A percentile compares a stretch with the other conserved stretches of the same genome.
Conservation (phyloP, 2,797 vertebrate genomes). For the Anisognathus igniventris region DNA sequence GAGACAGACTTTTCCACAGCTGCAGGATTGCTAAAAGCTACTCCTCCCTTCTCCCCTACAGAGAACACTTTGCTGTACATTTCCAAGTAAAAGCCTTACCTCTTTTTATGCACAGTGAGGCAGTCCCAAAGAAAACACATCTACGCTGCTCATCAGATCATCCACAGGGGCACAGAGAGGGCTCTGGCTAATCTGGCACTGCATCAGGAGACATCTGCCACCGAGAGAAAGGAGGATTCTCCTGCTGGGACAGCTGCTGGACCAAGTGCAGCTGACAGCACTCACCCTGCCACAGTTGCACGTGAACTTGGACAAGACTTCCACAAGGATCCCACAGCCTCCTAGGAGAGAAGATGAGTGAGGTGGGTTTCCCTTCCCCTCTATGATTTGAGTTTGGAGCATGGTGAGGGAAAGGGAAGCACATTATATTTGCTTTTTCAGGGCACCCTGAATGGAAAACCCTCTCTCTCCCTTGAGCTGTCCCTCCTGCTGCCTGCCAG, state of each 20-base stretch:
- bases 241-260: not conserved
- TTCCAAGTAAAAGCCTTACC: slow-evolving; percentile 25
- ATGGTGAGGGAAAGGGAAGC: not conserved
- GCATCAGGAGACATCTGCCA: not conserved
- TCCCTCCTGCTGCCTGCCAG: not conserved
- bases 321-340: not conserved
- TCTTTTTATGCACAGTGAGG: slow-evolving; percentile 76
- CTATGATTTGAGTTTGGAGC: not conserved
- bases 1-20: not conserved
- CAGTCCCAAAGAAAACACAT: slow-evolving; percentile 84
- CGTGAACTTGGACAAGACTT: not conserved
- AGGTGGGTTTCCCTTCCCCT: slow-evolving; percentile 19
- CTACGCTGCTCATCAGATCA: slow-evolving; percentile 80
- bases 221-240: not conserved
- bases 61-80: not conserved
- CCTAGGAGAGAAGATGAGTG: not conserved
- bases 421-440: not conserved
- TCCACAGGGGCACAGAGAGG: slow-evolving; percentile 65
- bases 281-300: not conserved
- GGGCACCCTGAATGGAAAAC: not conserved
- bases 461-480: not conserved
- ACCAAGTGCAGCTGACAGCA: not conserved
- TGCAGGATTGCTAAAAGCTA: not conserved
- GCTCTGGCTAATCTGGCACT: not conserved
- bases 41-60: not conserved